These are phyloP conservation scores for Biston betularia DNA, from an alignment of 2,888 invertebrate species.

Conservation along the genomic window DNA sequence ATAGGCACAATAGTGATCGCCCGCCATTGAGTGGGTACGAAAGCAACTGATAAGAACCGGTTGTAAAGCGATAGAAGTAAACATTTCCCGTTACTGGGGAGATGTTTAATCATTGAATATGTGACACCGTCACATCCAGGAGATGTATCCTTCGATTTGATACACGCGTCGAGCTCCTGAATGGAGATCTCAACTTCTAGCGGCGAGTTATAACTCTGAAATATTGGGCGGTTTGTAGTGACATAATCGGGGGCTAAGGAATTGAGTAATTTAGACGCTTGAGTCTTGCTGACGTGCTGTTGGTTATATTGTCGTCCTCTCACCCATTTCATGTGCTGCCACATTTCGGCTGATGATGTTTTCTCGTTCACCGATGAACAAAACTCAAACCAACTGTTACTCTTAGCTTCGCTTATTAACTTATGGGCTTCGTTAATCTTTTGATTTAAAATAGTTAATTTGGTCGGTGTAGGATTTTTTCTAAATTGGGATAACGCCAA, in stretches of 20 bases:
- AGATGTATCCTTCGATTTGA: slow-evolving; percentile 34
- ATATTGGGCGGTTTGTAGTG: no score
- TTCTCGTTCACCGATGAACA: slow-evolving; percentile 27
- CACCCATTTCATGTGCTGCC: slow-evolving; percentile 11
- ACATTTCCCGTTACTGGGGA: slow-evolving; percentile 24
- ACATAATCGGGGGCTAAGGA: slow-evolving; percentile 15
- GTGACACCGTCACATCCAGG: slow-evolving; percentile 37
- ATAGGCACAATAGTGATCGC: slow-evolving; percentile 37
- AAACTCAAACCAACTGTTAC: slow-evolving; percentile 30
- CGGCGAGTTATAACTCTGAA: no score
- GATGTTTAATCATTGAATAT: slow-evolving; percentile 39
- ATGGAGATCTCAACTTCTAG: neutral
- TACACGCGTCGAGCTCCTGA: neutral
- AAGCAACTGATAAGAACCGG: slow-evolving; percentile 10
- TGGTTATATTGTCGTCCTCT: neutral
- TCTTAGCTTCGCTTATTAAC: slow-evolving; percentile 34
- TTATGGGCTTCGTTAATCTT: slow-evolving; percentile 26
- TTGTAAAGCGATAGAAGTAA: slow-evolving; percentile 34
- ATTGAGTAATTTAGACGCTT: neutral
- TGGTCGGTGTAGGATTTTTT: slow-evolving; percentile 42
- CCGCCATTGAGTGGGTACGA: slow-evolving; percentile 39
- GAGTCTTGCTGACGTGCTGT: neutral
- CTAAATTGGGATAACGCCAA: slow-evolving; percentile 40
- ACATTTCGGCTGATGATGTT: neutral
- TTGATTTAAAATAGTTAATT: slow-evolving; percentile 30